These are phyloP conservation scores for Heliconius ismenius DNA, from an alignment of 2,888 invertebrate genomes.

Conservation along the genomic window DNA sequence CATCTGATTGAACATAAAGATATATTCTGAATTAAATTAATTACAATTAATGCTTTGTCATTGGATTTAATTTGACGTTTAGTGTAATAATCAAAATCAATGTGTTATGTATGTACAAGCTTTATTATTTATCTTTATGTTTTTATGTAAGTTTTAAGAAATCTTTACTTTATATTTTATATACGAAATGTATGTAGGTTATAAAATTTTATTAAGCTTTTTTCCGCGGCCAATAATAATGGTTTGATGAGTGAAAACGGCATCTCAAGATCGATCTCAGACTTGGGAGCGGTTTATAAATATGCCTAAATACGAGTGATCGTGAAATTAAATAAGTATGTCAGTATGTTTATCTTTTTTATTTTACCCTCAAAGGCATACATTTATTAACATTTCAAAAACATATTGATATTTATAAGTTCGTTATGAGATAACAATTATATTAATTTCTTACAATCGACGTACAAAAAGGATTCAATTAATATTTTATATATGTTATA, in stretches of 20 bases:
- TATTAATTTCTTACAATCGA: neutral
- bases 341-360: neutral
- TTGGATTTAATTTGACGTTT: neutral
- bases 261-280: no score
- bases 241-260: neutral
- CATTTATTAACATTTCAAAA: neutral
- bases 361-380: neutral
- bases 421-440: neutral
- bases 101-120: neutral
- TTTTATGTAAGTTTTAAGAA: no score
- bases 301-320: no score
- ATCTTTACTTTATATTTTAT: no score
- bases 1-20: neutral
- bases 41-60: slow-evolving; percentile 3
- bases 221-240: neutral
- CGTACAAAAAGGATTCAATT: neutral
- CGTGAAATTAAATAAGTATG: no score
- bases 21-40: neutral
- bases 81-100: neutral
- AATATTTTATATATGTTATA: neutral
- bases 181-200: no score
- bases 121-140: no score
- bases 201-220: neutral
- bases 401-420: neutral
- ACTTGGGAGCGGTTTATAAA: no score